Conservation (phyloP, 2,113 vertebrate genomes). For the Onychorhynchus coronatus region DNA sequence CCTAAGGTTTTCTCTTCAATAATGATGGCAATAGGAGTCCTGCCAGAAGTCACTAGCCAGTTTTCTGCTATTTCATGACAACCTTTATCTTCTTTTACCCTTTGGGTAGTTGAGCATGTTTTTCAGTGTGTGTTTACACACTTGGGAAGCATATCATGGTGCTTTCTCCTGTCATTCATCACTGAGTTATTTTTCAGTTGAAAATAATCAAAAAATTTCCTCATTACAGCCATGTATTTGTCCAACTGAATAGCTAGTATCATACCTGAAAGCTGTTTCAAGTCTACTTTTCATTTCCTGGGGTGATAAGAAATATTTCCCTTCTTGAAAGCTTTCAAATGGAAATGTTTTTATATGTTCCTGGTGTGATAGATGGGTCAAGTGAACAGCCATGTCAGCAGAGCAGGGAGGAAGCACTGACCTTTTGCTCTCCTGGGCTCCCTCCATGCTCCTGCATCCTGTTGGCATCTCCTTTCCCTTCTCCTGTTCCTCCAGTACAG, state of each 20-base stretch:
- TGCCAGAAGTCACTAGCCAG: neutral
- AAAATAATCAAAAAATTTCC: neutral
- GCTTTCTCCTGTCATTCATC: neutral
- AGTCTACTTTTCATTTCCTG: neutral
- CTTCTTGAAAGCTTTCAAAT: neutral
- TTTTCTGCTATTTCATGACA: neutral
- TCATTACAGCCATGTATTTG: neutral
- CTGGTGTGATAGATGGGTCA: neutral
- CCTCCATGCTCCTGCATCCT: neutral
- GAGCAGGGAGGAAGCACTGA: neutral
- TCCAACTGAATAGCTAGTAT: neutral
- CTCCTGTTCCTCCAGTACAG: neutral
- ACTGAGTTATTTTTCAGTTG: neutral
- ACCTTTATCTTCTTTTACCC: neutral
- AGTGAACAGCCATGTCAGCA: neutral
- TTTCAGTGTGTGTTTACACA: neutral
- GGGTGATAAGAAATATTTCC: neutral
- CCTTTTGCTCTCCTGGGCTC: neutral
- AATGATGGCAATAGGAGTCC: neutral
- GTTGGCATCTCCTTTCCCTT: neutral
- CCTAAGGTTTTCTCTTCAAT: neutral
- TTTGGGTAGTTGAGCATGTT: neutral
- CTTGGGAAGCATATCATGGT: neutral
- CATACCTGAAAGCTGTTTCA: neutral
- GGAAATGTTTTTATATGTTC: neutral